Base-by-base conservation (phyloP, 2,888 invertebrate species). In the Chymomyza caudatula region DNA sequence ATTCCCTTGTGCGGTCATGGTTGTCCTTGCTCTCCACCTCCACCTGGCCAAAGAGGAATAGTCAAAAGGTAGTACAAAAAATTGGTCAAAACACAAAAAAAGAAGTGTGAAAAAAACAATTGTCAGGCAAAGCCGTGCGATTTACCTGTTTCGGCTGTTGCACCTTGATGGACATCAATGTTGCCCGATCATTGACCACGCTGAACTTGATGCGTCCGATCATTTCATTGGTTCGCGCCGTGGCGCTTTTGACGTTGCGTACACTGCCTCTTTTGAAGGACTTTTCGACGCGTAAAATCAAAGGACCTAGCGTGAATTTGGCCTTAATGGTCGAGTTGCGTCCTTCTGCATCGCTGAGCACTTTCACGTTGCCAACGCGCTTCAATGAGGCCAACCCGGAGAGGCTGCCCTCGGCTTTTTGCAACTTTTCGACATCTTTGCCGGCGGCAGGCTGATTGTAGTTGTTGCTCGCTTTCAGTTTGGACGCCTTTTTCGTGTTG, bases 221-320 rank as follows among this genome's bases (percentile, higher is more conserved):
- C 96, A 96, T 96, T 91, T 96, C 96, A 1, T 95, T 95, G 0
- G 96, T 96, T 2, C 96, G 96, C 0, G 96, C 96, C 0, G 96
- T 96, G 1, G 96, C 96, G 76, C 95, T 96, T 88, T 96, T 94
- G 67, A 96, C 91, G 90, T 95, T 95, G 81, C 95, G 94, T 84
- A 95, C 95, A 43, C 94, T 94, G 47, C 95, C 95, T 69, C 94
- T 93, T 51, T 95, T 95, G 78, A 96, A 94, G 73, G 89, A 88
- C 83, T 91, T 91, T 67, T 90, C 90, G 17, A 91, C 96, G 90
- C 95, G 94, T 69, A 96, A 90, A 22, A 94, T 93, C 52, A 96
- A 90, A 0, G 96, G 96, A 57, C 96, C 96, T 65, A 96, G 91
- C 20, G 94, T 93, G 88, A 96, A 96, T 89, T 94, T 95, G 61